These are phyloP conservation scores for Micrasema minimum DNA, from an alignment of 1,140 invertebrate species.

Conservation along the genomic window DNA sequence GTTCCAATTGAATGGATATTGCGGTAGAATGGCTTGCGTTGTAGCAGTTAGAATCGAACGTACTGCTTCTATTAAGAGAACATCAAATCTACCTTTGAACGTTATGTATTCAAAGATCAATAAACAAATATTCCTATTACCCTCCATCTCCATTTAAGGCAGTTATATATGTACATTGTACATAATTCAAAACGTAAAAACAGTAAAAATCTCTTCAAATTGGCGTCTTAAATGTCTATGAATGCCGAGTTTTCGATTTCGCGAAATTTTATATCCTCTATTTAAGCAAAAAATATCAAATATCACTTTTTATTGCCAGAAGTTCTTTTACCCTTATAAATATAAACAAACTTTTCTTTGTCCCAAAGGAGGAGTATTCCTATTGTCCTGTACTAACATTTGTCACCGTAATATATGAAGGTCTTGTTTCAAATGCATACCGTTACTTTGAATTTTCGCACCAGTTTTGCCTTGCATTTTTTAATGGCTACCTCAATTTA, in stretches of 20 bases:
- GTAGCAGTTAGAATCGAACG: not conserved
- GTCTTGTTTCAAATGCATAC: conserved; percentile 22
- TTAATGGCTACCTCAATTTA: too few species aligned
- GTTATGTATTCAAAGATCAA: too few species aligned
- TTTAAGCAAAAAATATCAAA: conserved; percentile 24
- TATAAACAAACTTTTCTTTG: conserved; percentile 45
- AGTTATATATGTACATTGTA: too few species aligned
- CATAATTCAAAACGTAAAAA: too few species aligned
- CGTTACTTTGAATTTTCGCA: too few species aligned
- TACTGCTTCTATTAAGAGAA: not conserved
- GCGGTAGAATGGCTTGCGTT: conserved; percentile 8
- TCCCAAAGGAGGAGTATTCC: conserved; percentile 40
- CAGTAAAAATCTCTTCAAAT: too few species aligned
- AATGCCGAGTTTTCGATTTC: conserved; percentile 4
- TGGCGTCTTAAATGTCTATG: too few species aligned
- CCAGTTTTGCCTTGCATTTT: too few species aligned
- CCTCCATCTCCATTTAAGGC: too few species aligned
- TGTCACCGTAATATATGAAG: conserved; percentile 3
- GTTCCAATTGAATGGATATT: conserved; percentile 28
- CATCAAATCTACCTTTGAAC: too few species aligned
- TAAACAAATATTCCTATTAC: too few species aligned
- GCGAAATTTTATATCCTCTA: conserved; percentile 18
- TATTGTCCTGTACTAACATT: conserved; percentile 27
- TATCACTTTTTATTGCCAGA: conserved; percentile 32
- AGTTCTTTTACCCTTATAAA: conserved; percentile 40